Evolutionary conservation across 2,113 vertebrate species (phyloP), one percentile per base, ranked within the genome.

Genomic region (Orycteropus afer): DNA sequence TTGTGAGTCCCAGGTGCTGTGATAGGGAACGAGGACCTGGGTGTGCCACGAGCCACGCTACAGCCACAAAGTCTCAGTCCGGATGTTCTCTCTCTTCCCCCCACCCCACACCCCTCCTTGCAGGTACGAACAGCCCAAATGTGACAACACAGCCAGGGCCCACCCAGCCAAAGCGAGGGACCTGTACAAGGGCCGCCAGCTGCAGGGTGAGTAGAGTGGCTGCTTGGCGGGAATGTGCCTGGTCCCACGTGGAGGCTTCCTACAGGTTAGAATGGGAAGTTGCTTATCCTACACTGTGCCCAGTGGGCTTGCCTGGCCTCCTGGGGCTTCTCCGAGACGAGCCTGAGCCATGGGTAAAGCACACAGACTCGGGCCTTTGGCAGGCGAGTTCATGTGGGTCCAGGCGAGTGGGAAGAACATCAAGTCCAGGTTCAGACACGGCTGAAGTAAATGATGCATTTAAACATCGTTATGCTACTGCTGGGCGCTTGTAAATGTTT

Each of bases 61-160:
- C 51, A 12, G 55, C 9, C 55, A 7, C 80, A 3, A 32, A 81
- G 76, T 47, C 74, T 83, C 45, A 92, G 17, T 3, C 78, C 76
- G 4, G 0, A 9, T 86, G 49, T 67, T 95, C 61, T 93, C 0
- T 85, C 12, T 2, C 17, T 7, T 49, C 7, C 3, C 40, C 80
- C 71, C 92, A 22, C 96, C 45, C 42, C 42, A 22, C 37, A 13
- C 12, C 0, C 37, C 87, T 42, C 88, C 40, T 86, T 42, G 20
- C 88, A 99, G 99, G 97, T 99, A 99, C 10, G 99, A 99, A 79
- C 99, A 99, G 97, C 99, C 99, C 4, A 99, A 99, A 93, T 99
- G 99, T 93, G 99, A 99, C 67, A 98, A 98, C 20, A 98, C 99
- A 0, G 99, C 99, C 95, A 98, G 99, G 98, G 99, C 99, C 32